These are phyloP conservation scores for Scalopus aquaticus DNA, from an alignment of 2,113 vertebrate species.

Conservation along the genomic window DNA sequence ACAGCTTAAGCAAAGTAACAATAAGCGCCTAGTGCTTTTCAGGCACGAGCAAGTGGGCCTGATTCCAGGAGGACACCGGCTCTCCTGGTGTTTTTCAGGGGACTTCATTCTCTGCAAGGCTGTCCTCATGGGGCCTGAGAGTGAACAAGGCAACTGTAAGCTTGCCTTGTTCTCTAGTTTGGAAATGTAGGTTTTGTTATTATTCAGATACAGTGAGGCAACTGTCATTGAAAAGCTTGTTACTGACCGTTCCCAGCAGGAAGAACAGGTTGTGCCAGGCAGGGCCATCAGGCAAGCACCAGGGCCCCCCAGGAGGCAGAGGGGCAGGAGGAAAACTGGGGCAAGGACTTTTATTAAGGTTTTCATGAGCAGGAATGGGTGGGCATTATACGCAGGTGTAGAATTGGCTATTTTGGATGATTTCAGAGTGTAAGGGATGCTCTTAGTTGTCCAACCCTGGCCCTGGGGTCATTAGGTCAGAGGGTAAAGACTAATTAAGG, in stretches of 20 bases:
- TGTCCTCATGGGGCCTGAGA: rapidly evolving
- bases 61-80: neutral
- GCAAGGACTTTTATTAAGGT: neutral
- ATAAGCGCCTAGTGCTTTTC: neutral
- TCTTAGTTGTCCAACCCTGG: neutral
- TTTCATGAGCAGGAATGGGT: neutral
- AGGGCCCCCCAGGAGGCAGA: neutral
- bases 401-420: neutral
- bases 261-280: rapidly evolving
- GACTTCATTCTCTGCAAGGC: neutral
- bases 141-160: neutral
- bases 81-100: neutral
- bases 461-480: neutral
- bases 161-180: neutral
- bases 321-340: neutral
- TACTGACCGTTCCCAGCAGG: neutral
- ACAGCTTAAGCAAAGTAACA: neutral
- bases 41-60: neutral
- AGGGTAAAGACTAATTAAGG: neutral
- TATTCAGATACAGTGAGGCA: neutral
- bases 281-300: neutral
- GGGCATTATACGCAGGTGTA: neutral
- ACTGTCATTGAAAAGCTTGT: neutral
- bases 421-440: neutral
- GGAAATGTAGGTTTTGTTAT: neutral